These are phyloP conservation scores for Zaprionus kolodkinae DNA, from an alignment of 1,140 invertebrate genomes.

Conservation along the genomic window DNA sequence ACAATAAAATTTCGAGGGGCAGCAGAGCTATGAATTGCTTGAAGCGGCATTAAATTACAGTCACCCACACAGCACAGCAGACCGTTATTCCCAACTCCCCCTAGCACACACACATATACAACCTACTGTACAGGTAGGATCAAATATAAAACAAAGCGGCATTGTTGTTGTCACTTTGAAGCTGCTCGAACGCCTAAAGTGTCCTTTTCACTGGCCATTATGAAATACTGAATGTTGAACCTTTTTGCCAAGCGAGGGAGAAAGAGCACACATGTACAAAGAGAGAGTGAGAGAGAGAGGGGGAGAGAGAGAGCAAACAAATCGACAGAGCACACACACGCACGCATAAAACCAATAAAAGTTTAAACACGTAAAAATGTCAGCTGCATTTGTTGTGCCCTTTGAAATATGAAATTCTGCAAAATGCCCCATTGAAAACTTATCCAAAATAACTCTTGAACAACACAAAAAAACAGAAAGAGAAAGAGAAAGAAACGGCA, in stretches of 20 bases:
- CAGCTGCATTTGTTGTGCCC: slow-evolving; percentile 69
- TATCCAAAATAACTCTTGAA: slow-evolving; percentile 36
- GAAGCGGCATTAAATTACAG: slow-evolving; percentile 59
- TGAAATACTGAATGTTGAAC: slow-evolving; percentile 42
- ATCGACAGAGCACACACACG: slow-evolving; percentile 55
- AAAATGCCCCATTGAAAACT: slow-evolving; percentile 25
- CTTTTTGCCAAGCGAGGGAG: slow-evolving; percentile 17
- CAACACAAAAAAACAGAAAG: background rate
- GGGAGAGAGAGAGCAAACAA: slow-evolving; percentile 44
- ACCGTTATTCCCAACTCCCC: background rate
- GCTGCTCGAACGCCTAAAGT: slow-evolving; percentile 64
- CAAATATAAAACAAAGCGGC: slow-evolving; percentile 64
- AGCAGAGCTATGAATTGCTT: slow-evolving; percentile 41
- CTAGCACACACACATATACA: slow-evolving; percentile 4
- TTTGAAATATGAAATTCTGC: slow-evolving; percentile 77
- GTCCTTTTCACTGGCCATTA: slow-evolving; percentile 69
- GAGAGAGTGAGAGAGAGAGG: background rate
- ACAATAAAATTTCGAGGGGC: slow-evolving; percentile 39
- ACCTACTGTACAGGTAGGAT: slow-evolving; percentile 49
- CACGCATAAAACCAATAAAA: slow-evolving; percentile 68
- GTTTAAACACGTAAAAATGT: slow-evolving; percentile 76
- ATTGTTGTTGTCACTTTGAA: slow-evolving; percentile 67
- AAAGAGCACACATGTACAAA: background rate
- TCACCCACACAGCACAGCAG: slow-evolving; percentile 31
- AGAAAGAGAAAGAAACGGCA: background rate